Evolutionary conservation across 2,797 vertebrate genomes (phyloP), one percentile per base, ranked within the genome.

Genomic region (Arrhamphus sclerolepis): DNA sequence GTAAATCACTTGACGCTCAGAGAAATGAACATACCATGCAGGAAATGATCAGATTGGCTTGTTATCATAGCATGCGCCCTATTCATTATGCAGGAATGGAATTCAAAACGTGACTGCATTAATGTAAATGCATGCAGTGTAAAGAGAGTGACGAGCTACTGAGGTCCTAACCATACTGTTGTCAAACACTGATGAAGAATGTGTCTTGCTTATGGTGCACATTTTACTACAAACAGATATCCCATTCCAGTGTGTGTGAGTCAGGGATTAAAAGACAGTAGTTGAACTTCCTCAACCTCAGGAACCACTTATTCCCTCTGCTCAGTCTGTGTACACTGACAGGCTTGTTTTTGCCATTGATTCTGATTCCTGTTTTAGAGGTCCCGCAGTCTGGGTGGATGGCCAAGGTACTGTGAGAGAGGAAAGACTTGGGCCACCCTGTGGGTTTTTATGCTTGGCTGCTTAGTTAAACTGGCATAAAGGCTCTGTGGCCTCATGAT

Each of bases 381-480:
- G 42, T 59, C 38, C 46, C 50, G 29, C 13, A 56, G 51, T 62
- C 47, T 18, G 50, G n/a, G 31, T 48, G 31, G 34, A 39, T 5
- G 29, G 40, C 26, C 43, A 2, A 38, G 28, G 56, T 66, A 46
- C 56, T 52, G 39, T 62, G 66, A 55, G 62, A 40, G 50, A 61
- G 21, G 28, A 57, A 17, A 46, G 39, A 67, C 28, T 18, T 39
- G 21, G 64, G 38, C n/a, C 52, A 14, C 34, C 14, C 13, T 13
- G 34, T 38, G 34, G 14, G 34, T 13, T 3, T 54, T 60, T 22
- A 55, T 41, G 71, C 61, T 56, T 70, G 58, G 60, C 59, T 66
- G 52, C 72, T 19, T 67, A 62, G 51, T 72, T 83, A 75, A 84
- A 85, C 78, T 84, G 59, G 61, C 75, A 66, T 78, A 53, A 77